phyloP scores from a whole-genome alignment of 2,113 vertebrate species.

The Rissa tridactyla region DNA sequence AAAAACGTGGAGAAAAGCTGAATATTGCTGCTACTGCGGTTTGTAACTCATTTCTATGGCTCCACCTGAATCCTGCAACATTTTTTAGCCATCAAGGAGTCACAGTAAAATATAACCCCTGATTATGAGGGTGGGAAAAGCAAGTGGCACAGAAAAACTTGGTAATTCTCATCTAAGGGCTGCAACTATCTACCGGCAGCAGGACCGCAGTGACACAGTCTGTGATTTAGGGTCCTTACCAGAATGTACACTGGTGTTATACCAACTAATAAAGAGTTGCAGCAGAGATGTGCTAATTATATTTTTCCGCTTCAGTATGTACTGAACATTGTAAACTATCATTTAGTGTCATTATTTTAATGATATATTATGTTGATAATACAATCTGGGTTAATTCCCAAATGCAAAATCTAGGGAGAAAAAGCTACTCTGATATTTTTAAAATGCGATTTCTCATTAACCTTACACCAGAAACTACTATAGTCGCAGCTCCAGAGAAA shows the following conservation, averaged over 20 bases:
- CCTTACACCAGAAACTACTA: constrained; percentile 15
- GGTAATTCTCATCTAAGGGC: neutral
- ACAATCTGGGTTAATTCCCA: constrained; percentile 67
- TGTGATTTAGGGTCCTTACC: constrained; percentile 20
- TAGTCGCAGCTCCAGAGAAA: constrained; percentile 2
- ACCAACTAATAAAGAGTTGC: constrained; percentile 54
- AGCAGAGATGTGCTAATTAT: constrained; percentile 64
- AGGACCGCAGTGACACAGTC: neutral
- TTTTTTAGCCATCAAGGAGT: neutral
- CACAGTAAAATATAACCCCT: neutral
- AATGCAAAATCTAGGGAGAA: constrained; percentile 21
- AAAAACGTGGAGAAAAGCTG: neutral
- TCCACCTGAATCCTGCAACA: neutral
- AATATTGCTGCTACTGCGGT: neutral
- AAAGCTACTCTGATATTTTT: constrained; percentile 20
- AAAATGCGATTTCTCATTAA: constrained; percentile 39
- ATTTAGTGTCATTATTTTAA: constrained; percentile 73
- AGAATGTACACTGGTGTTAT: constrained; percentile 26
- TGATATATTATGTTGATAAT: constrained; percentile 67
- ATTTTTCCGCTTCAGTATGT: constrained; percentile 67
- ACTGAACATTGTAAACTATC: constrained; percentile 65
- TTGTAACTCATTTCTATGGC: neutral
- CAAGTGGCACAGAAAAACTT: constrained; percentile 8
- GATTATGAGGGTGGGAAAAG: constrained; percentile 7
- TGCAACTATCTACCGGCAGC: neutral